A percentile compares a stretch with the other conserved stretches of the same genome.
phyloP scores from a whole-genome alignment of 2,797 vertebrate species.

The Bovichtus variegatus region DNA sequence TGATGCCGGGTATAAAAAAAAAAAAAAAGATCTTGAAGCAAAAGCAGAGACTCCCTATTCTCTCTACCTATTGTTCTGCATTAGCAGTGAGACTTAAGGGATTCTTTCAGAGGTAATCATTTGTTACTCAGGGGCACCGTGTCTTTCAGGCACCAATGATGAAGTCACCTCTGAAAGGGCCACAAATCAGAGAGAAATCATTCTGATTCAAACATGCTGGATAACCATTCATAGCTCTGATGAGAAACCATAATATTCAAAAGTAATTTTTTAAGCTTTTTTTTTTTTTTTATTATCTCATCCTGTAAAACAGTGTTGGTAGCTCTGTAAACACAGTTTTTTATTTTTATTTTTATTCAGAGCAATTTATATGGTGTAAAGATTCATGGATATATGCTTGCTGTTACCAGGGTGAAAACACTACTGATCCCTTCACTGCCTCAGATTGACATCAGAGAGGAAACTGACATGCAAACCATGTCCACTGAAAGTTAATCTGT shows the following conservation, averaged over 20 bases:
- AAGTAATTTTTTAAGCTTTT: conserved; percentile 56
- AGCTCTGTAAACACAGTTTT: conserved; percentile 9
- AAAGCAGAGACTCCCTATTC: conserved; percentile 77
- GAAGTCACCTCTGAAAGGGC: conserved; percentile 90
- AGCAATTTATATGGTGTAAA: conserved; percentile 16
- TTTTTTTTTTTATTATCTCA: conserved; percentile 47
- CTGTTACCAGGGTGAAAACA: conserved; percentile 30
- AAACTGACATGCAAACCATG: conserved; percentile 79
- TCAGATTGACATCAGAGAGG: conserved; percentile 63
- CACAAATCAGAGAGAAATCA: conserved; percentile 87
- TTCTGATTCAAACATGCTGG: conserved; percentile 72
- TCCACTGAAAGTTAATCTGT: conserved; percentile 75
- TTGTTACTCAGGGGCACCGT: conserved; percentile 86
- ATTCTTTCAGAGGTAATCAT: conserved; percentile 91
- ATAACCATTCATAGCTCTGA: conserved; percentile 74
- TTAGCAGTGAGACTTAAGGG: conserved; percentile 84
- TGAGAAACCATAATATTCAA: conserved; percentile 50
- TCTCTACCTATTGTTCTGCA: conserved; percentile 87
- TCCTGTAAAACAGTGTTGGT: conserved; percentile 16
- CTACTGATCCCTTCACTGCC: conserved; percentile 46
- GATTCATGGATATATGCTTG: conserved; percentile 10
- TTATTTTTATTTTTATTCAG: no score
- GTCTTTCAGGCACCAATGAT: conserved; percentile 88
- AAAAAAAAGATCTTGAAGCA: conserved; percentile 86
- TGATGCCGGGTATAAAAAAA: conserved; percentile 87